phyloP scores from a whole-genome alignment of 1,140 invertebrate genomes.

The Leptopilina clavipes region DNA sequence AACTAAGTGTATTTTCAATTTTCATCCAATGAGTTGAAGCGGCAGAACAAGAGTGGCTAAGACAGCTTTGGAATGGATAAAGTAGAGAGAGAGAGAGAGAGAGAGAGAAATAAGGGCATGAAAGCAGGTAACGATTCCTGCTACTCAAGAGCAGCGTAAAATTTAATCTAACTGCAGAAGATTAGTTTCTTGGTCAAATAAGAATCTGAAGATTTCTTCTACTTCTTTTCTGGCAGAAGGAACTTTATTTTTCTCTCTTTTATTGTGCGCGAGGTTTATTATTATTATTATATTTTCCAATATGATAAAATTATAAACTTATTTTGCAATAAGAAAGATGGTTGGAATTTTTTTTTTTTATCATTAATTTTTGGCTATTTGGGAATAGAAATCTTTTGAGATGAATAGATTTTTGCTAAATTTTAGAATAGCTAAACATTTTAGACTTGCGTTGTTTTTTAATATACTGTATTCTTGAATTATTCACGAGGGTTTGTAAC shows the following conservation, averaged over 20 bases:
- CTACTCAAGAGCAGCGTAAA: conserved; percentile 3
- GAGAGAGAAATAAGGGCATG: neutral
- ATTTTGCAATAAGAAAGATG: too few species aligned
- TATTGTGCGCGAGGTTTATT: neutral
- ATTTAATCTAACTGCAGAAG: conserved; percentile 31
- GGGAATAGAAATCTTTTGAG: too few species aligned
- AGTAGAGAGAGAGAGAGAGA: too few species aligned
- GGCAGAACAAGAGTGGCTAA: neutral
- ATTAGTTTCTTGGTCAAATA: conserved; percentile 33
- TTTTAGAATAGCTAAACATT: too few species aligned
- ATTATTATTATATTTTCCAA: neutral
- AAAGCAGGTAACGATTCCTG: conserved; percentile 6
- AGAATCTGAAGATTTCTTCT: neutral
- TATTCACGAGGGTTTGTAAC: neutral
- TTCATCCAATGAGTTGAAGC: neutral
- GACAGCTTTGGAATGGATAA: conserved; percentile 8
- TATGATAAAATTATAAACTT: too few species aligned
- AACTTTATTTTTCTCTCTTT: neutral
- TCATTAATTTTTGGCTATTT: too few species aligned
- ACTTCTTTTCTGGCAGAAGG: neutral
- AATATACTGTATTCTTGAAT: neutral
- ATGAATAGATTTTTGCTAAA: too few species aligned
- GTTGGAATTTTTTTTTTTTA: too few species aligned
- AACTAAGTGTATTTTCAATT: conserved; percentile 27
- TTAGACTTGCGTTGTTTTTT: neutral